These are phyloP conservation scores for Corydoras maculifer DNA, from an alignment of 2,113 vertebrate species.

Conservation along the genomic window DNA sequence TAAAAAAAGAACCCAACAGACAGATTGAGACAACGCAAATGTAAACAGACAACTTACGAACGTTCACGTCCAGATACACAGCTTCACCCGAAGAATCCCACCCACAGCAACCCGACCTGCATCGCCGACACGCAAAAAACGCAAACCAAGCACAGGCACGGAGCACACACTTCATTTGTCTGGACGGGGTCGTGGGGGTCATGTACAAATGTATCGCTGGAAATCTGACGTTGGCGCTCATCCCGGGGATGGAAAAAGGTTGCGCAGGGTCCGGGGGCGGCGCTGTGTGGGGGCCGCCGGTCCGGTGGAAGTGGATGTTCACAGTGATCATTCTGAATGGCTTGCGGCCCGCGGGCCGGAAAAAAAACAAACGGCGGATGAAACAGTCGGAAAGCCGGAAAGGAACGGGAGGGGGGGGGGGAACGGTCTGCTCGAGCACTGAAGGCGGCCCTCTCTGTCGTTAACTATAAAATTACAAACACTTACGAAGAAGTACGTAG, in stretches of 20 bases:
- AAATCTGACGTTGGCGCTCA: constrained; percentile 83
- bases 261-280: constrained; percentile 41
- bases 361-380: constrained; percentile 2
- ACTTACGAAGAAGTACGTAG: constrained; percentile 84
- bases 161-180: constrained; percentile 59
- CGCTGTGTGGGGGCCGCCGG: constrained; percentile 69
- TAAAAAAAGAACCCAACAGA: constrained; percentile 73
- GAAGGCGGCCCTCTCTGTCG: constrained; percentile 63
- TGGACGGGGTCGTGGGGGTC: constrained; percentile 60
- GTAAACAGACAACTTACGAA: constrained; percentile 74
- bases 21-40: constrained; percentile 74
- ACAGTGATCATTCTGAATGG: constrained; percentile 98
- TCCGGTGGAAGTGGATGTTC: constrained; percentile 86
- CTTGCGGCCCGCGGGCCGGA: constrained; percentile 61
- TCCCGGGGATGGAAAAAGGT: constrained; percentile 66
- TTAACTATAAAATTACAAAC: constrained; percentile 97
- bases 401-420: constrained; percentile 26
- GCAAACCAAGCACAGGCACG: constrained; percentile 60
- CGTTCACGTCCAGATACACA: constrained; percentile 63
- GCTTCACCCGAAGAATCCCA: constrained; percentile 60
- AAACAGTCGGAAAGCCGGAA: constrained; percentile 30
- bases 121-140: constrained; percentile 53
- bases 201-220: constrained; percentile 67
- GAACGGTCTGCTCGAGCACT: constrained; percentile 56
- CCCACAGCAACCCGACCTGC: constrained; percentile 60